Conservation (phyloP, 1,140 invertebrate species). For the Euwallacea similis region DNA sequence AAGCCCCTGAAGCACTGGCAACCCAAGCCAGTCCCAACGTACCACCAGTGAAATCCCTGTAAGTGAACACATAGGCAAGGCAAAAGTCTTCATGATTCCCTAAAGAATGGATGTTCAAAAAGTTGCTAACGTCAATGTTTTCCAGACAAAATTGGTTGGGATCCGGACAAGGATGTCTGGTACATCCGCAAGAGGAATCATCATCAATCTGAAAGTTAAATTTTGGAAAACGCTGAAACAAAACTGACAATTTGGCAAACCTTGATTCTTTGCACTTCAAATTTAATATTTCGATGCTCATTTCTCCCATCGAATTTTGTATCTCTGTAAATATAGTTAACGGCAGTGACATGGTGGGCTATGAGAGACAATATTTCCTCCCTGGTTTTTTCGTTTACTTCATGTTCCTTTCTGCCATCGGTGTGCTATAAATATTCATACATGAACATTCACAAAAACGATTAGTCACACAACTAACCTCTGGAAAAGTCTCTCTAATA, state of each 20-base stretch:
- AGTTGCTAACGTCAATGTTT: constrained; percentile 99
- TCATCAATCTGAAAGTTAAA: constrained; percentile 75
- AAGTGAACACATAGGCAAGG: constrained; percentile 98
- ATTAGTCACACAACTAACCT: constrained; percentile 56
- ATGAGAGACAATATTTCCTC: constrained; percentile 98
- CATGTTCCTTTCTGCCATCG: constrained; percentile 62
- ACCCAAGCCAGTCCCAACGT: constrained; percentile 93
- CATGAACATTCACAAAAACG: too few species aligned
- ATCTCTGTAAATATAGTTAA: constrained; percentile 96
- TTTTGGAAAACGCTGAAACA: constrained; percentile 3
- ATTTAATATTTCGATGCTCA: constrained; percentile 92
- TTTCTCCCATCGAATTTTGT: constrained; percentile 88
- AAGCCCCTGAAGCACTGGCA: constrained; percentile 91
- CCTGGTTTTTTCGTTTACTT: constrained; percentile 80
- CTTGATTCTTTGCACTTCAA: constrained; percentile 96
- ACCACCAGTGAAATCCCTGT: constrained; percentile 60
- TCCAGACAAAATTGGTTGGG: constrained; percentile 93
- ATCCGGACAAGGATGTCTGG: constrained; percentile 65
- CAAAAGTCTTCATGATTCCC: constrained; percentile 98
- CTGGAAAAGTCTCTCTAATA: constrained; percentile 72
- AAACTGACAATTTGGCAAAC: constrained; percentile 56
- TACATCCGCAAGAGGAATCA: constrained; percentile 73
- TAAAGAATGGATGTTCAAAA: constrained; percentile 96
- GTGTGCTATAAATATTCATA: constrained; percentile 57
- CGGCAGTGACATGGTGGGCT: constrained; percentile 96